Evolutionary conservation across 2,797 vertebrate genomes (phyloP).

Genomic region (Stomatorhinus walkeri): DNA sequence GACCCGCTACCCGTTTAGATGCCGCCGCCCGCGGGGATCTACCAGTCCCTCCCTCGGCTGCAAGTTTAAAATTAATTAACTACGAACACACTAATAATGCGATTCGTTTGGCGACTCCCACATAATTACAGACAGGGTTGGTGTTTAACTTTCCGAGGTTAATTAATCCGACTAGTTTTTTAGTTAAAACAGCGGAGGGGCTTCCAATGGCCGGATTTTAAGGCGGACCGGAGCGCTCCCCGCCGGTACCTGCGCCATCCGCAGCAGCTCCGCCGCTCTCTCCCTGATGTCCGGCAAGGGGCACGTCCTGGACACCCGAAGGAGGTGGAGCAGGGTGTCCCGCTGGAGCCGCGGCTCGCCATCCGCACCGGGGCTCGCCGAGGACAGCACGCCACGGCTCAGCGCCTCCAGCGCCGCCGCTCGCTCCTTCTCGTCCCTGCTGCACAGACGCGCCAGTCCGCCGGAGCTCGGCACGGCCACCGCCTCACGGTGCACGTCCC

Average conservation of each 20-base stretch:
- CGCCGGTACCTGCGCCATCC: slow-evolving; percentile 49
- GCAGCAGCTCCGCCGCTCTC: slow-evolving; percentile 47
- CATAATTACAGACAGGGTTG: not conserved
- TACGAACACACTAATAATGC: not conserved
- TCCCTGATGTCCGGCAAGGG: slow-evolving; percentile 50
- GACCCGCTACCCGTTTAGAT: not conserved
- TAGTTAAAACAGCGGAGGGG: not conserved
- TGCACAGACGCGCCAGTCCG: slow-evolving; percentile 50
- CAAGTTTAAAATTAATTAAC: not conserved
- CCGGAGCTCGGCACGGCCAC: slow-evolving; percentile 26
- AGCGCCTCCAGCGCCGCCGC: slow-evolving; percentile 52
- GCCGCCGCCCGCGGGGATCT: not conserved
- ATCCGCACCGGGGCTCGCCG: slow-evolving; percentile 36
- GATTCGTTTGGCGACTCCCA: not conserved
- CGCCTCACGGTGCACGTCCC: slow-evolving; percentile 35
- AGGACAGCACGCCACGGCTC: slow-evolving; percentile 38
- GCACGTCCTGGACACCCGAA: slow-evolving; percentile 53
- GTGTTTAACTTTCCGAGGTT: not conserved
- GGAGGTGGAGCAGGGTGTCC: slow-evolving; percentile 50
- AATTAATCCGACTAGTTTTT: not conserved
- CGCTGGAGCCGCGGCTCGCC: slow-evolving; percentile 38
- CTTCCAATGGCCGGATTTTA: not conserved
- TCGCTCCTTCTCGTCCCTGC: slow-evolving; percentile 51
- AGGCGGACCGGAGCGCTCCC: not conserved
- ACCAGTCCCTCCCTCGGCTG: not conserved